Evolutionary conservation across 2,113 vertebrate genomes (phyloP), one percentile per base, ranked within the genome.

Genomic region (Crypturellus undulatus): DNA sequence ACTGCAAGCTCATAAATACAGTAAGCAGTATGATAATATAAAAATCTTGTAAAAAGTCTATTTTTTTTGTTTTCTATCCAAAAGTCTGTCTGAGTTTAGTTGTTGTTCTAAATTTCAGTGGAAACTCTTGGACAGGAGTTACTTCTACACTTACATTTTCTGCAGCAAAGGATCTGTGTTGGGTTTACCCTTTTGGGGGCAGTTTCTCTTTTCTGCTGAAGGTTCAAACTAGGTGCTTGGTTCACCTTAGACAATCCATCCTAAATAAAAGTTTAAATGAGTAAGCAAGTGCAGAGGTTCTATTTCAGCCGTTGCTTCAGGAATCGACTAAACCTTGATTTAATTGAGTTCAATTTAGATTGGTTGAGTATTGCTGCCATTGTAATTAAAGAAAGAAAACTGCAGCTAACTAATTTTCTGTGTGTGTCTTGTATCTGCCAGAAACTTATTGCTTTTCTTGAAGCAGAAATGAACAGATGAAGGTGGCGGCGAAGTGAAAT

Each of bases 311-410:
- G 1, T 90, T 87, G 73, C 59, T 92, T 92, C 24, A 65, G 80
- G 72, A 92, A 59, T 62, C 92, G 65, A 62, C 58, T 95, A 78
- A 96, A 68, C 21, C 38, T 72, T 88, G 79, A 75, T 90, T 85
- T 95, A 94, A 82, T 87, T 92, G 51, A 77, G 62, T 94, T 94
- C 24, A 51, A 1, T 92, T 93, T 93, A 70, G 43, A 47, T 65
- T 58, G 62, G 65, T 79, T 94, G 85, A 89, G 26, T 88, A 77
- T 93, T 90, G 26, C 63, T 93, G 7, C 49, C 73, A 19, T 59
- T 94, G 43, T 87, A 96, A 89, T 94, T 89, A 77, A 84, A 87
- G 77, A 71, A 88, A 75, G 64, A 88, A 81, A 22, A 70, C 36
- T 63, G 76, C 40, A 45, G 12, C 2, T 90, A 49, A 34, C 58